Evolutionary conservation across 2,797 vertebrate species (phyloP), one percentile per base, ranked within the genome.

Genomic region (Pogoniulus pusillus): DNA sequence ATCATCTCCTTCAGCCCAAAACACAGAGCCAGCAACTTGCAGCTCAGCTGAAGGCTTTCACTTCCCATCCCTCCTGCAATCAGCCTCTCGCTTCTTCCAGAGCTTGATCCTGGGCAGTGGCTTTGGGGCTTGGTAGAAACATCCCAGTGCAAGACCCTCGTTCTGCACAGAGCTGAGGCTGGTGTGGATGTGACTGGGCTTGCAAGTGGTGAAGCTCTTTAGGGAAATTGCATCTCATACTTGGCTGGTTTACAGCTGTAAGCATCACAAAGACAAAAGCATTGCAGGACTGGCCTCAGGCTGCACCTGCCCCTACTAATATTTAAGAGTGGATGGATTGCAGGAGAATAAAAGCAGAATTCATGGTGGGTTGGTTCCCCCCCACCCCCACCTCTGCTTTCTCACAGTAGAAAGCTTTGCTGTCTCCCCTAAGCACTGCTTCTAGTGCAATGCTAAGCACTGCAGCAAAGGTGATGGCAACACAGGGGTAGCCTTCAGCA

Each of bases 201-300:
- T 80, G 80, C 65, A 86, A 88, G 37, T 65, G 64, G 68, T 92
- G 23, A 34, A 19, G 64, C 30, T 94, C 77, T 87, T 91, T 74
- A 89, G 58, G 82, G 87, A 85, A 94, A 91, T 68, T 70, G 59
- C 37, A 34, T 80, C 86, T 89, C 68, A 62, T 89, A 57, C 87
- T 79, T 77, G 83, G 68, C 80, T 93, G 68, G 14, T 71, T 87
- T 88, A 86, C 81, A 84, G 85, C 77, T 90, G 89, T 82, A 93
- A 93, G 86, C 91, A 88, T 32, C 62, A 71, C 19, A 19, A 53
- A 66, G 64, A 89, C 82, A 82, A 53, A 89, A 47, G 59, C 1
- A 2, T 62, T 49, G 51, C 24, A 63, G 49, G 37, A 23, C 34
- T 76, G 71, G 51, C 10, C 35, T 81, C 68, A 53, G 57, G 11